Evolutionary conservation across 2,888 invertebrate species (phyloP), one percentile per base, ranked within the genome.

Genomic region (Tribolium freemani): DNA sequence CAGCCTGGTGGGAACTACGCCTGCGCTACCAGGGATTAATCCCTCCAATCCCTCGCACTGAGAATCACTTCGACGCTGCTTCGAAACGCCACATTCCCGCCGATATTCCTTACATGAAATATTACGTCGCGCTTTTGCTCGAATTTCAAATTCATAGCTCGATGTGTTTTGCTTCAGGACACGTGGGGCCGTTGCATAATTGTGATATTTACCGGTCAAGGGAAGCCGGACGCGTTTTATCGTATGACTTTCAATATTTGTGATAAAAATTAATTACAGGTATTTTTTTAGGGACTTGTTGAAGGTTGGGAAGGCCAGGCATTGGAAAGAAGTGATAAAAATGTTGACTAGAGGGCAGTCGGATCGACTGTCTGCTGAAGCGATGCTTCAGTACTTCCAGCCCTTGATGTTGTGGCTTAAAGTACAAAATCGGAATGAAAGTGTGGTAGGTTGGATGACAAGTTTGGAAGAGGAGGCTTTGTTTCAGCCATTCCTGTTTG

Each of bases 71-170:
- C 78, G 96, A 96, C 82, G 92, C 96, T 0, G 95, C 92, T 1
- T 90, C 95, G 0, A 96, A 96, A 81, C 93, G 93, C 82, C 96
- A 96, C 82, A 88, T 96, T 5, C 91, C 94, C 3, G 92, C 93
- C 2, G 94, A 95, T 85, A 89, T 91, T 86, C 90, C 90, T 72
- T 91, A 89, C 85, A 89, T 89, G 77, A 93, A 94, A 83, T 96
- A 96, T 85, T 96, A 96, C 84, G 91, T 96, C 1, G 93, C 94
- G 0, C 90, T 93, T 11, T 88, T 96, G 3, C 86, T 96, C 68
- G 95, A 96, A 87, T 96, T 96, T 87, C 96, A 96, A 88, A 90
- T 96, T 60, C 94, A 93, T 83, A 91, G 94, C 78, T 91, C 93
- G 45, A 87, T 96, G 69, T 96, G 96, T 82, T 84, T 88, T 0